Evolutionary conservation across 2,797 vertebrate genomes (phyloP).

Genomic region (Hoplostethus atlanticus): DNA sequence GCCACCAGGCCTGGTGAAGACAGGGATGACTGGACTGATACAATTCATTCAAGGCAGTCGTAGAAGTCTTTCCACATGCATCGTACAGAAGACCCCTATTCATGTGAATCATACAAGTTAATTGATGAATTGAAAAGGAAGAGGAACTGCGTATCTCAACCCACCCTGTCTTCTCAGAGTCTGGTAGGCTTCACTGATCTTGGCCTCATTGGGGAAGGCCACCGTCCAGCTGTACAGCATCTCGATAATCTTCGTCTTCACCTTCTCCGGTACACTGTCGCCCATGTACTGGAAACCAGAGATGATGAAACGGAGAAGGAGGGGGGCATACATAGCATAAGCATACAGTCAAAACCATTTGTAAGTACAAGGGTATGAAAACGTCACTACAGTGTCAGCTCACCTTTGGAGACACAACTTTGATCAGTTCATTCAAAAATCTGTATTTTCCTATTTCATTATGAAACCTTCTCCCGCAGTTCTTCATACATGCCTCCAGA

Average conservation of each 20-base stretch:
- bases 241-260: slow-evolving; percentile 94
- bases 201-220: slow-evolving; percentile 92
- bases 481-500: slow-evolving; percentile 98
- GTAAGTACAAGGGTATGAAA: not conserved
- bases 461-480: slow-evolving; percentile 95
- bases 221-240: slow-evolving; percentile 96
- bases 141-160: slow-evolving; percentile 15
- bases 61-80: no score
- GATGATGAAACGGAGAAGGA: not conserved
- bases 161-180: slow-evolving; percentile 92
- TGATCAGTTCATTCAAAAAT: slow-evolving; percentile 96
- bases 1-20: slow-evolving; percentile 89
- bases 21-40: not conserved
- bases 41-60: not conserved
- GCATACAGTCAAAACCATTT: not conserved
- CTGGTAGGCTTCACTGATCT: slow-evolving; percentile 95
- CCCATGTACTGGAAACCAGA: slow-evolving; percentile 90
- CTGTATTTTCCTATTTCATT: slow-evolving; percentile 96
- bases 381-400: slow-evolving; percentile 27
- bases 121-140: not conserved
- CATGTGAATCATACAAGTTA: not conserved
- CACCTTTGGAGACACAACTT: slow-evolving; percentile 98
- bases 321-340: not conserved
- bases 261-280: slow-evolving; percentile 91
- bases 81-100: not conserved